These are phyloP conservation scores for Drosophila pectinifera DNA, from an alignment of 1,140 invertebrate species.

Conservation along the genomic window DNA sequence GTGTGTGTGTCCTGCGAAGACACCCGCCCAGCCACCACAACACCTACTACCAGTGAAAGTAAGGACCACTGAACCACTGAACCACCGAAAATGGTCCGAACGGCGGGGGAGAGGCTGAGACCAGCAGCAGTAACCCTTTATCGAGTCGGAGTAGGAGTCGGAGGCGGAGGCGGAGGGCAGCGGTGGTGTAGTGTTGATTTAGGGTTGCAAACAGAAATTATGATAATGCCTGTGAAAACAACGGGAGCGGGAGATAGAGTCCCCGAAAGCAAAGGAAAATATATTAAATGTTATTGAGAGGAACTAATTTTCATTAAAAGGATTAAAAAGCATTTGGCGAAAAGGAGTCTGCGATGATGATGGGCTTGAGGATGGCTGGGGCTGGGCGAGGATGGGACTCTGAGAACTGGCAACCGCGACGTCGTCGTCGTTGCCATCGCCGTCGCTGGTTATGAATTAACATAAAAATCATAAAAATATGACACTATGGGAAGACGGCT, in stretches of 20 bases:
- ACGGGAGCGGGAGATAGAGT: constrained; percentile 39
- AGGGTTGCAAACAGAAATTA: constrained; percentile 84
- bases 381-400: background rate
- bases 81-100: constrained; percentile 34
- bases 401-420: constrained; percentile 48
- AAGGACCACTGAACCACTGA: constrained; percentile 29
- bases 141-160: constrained; percentile 59
- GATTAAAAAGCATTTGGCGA: constrained; percentile 82
- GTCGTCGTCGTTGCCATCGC: constrained; percentile 9
- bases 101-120: background rate
- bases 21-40: constrained; percentile 4
- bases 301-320: constrained; percentile 85
- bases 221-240: constrained; percentile 84
- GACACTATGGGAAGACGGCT: constrained; percentile 62
- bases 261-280: constrained; percentile 75
- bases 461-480: constrained; percentile 84
- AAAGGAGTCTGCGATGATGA: constrained; percentile 15
- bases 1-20: background rate
- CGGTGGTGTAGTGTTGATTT: constrained; percentile 70
- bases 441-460: constrained; percentile 76
- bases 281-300: constrained; percentile 85
- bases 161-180: constrained; percentile 23
- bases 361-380: background rate
- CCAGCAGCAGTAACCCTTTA: constrained; percentile 65
- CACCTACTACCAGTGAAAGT: constrained; percentile 4